These are phyloP conservation scores for Gymnorhina tibicen DNA, from an alignment of 2,113 vertebrate species.

Conservation along the genomic window DNA sequence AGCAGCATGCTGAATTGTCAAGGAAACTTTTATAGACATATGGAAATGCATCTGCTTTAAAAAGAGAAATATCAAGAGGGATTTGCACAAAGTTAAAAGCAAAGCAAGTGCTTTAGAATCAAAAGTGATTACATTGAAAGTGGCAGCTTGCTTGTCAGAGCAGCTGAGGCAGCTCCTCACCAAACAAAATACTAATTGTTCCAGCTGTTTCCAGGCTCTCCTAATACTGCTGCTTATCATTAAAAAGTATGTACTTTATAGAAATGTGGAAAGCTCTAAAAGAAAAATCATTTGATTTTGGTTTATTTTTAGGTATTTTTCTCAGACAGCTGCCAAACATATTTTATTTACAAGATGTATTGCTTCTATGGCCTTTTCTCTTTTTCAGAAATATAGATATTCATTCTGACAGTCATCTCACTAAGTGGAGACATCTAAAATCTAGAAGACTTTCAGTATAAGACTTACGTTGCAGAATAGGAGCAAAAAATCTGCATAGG, in stretches of 20 bases:
- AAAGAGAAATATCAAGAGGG: slow-evolving; percentile 46
- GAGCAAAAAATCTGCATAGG: background rate
- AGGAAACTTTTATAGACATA: slow-evolving; percentile 46
- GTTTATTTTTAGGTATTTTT: background rate
- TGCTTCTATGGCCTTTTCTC: background rate
- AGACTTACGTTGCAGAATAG: background rate
- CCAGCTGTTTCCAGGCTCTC: slow-evolving; percentile 20
- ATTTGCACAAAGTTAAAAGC: slow-evolving; percentile 54
- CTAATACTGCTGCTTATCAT: background rate
- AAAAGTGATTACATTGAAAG: slow-evolving; percentile 42
- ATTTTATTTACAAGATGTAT: background rate
- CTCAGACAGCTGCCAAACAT: background rate
- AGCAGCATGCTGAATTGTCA: background rate
- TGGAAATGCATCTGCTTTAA: slow-evolving; percentile 36
- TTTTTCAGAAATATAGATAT: background rate
- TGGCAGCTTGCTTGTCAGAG: slow-evolving; percentile 17
- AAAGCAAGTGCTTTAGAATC: slow-evolving; percentile 37
- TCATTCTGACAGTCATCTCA: background rate
- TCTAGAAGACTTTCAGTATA: background rate
- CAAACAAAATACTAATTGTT: background rate
- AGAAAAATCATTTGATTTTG: background rate
- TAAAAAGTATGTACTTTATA: background rate
- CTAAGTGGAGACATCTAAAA: background rate
- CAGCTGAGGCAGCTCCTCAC: background rate
- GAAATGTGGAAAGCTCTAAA: background rate